Conservation (phyloP, 2,113 vertebrate species). For the Dicrurus megarhynchus region DNA sequence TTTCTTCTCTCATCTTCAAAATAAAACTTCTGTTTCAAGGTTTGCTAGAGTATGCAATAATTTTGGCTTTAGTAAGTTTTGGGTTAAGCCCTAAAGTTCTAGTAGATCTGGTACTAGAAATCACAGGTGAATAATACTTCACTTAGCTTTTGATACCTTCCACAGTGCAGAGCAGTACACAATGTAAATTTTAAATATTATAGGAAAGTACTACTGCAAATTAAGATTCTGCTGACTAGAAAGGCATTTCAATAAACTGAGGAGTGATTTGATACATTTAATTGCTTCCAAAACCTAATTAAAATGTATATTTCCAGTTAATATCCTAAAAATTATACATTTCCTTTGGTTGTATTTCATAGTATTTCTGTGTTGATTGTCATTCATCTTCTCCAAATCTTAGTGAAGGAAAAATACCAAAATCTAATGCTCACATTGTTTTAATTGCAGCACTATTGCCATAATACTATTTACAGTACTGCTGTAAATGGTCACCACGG, state of each 20-base stretch:
- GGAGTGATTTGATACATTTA: background rate
- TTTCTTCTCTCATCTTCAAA: background rate
- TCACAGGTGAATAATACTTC: background rate
- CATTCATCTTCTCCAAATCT: background rate
- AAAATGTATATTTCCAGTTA: background rate
- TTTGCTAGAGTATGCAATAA: background rate
- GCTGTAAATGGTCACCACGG: background rate
- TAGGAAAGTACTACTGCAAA: background rate
- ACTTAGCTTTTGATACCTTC: background rate
- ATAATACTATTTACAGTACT: background rate
- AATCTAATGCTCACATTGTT: background rate
- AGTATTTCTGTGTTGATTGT: background rate
- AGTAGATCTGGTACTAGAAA: background rate
- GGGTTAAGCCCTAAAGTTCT: background rate
- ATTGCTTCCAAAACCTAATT: background rate
- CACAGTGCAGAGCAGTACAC: background rate
- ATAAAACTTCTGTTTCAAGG: background rate
- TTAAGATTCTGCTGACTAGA: constrained; percentile 12
- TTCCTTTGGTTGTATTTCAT: background rate
- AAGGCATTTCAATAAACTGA: constrained; percentile 10
- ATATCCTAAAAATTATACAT: background rate
- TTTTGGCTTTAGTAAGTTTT: background rate
- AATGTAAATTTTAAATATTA: background rate
- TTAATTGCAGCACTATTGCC: background rate
- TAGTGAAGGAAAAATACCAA: background rate